Base-by-base conservation (phyloP, 2,797 vertebrate genomes). In the Macroramphosus scolopax region DNA sequence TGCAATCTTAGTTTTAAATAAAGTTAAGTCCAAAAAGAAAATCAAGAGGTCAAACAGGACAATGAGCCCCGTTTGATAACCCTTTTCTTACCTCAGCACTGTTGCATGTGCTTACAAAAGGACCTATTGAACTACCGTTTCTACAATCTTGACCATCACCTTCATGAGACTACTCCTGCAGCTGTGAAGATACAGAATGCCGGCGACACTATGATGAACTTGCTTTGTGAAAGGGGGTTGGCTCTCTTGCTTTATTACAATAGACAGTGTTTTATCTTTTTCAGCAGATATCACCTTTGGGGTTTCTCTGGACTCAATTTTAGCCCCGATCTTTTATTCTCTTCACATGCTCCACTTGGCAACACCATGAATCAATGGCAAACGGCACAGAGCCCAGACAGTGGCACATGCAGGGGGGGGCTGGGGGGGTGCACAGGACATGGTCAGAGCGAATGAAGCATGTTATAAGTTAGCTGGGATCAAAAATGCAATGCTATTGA, bases 331-430 rank as follows among this genome's bases (percentile, higher is more conserved):
- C 45, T 68, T 73, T 71, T 68, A 66, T 64, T 81, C 64, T 63
- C 54, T 57, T 58, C 61, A 36, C 64, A 77, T 50, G 53, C 59
- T 68, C 47, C 32, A 63, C 72, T 78, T 72, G 63, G 54, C 70
- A 74, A 63, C 46, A 53, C 44, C 66, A 77, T 85, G 77, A 83
- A 85, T 85, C 81, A 81, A 60, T 41, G 39, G 63, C 48, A 42
- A 70, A 49, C 33, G n/a, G 48, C 68, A 48, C 35, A 36, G n/a
- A 43, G 6, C 7, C 13, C 16, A 50, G 51, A 18, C 41, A 34
- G 43, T 24, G 35, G 38, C 43, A 52, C 46, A 44, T 20, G 12
- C 13, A 17, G 32, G 46, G 44, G 3, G 31, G 41, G 34, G 12
- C 12, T 16, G 29, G 50, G 44, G 3, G 31, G 43, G 33, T 32